A percentile compares a stretch with the other conserved stretches of the same genome.
These are phyloP conservation scores for Cheilosia impressa DNA, from an alignment of 2,888 invertebrate species.

Conservation along the genomic window DNA sequence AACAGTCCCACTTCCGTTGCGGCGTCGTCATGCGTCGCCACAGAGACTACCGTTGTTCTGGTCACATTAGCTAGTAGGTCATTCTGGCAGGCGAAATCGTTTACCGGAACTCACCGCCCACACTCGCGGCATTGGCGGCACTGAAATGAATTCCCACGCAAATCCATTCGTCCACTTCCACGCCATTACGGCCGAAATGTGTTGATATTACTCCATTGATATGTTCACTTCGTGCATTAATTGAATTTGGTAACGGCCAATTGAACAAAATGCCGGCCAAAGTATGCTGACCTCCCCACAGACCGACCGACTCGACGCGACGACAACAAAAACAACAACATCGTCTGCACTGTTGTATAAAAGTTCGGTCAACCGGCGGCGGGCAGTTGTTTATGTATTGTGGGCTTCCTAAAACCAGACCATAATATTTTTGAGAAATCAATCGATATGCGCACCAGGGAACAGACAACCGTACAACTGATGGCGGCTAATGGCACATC, in stretches of 20 bases:
- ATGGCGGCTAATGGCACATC: slow-evolving; percentile 56
- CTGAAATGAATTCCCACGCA: slow-evolving; percentile 8
- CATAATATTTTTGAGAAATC: slow-evolving; percentile 39
- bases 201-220: slow-evolving; percentile 33
- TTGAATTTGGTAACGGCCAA: slow-evolving; percentile 52
- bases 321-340: neutral
- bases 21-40: slow-evolving; percentile 45
- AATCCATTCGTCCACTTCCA: slow-evolving; percentile 20
- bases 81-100: slow-evolving; percentile 51
- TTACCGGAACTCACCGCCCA: slow-evolving; percentile 67
- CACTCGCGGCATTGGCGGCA: slow-evolving; percentile 24
- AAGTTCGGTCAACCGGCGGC: slow-evolving; percentile 34
- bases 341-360: neutral
- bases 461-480: slow-evolving; percentile 19
- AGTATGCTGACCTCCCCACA: slow-evolving; percentile 11
- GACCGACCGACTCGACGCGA: too few species aligned
- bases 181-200: slow-evolving; percentile 35
- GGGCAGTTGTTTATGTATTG: slow-evolving; percentile 47
- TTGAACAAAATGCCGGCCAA: slow-evolving; percentile 57
- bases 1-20: slow-evolving; percentile 41
- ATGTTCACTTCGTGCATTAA: slow-evolving; percentile 53
- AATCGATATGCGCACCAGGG: slow-evolving; percentile 33
- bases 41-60: slow-evolving; percentile 42
- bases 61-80: slow-evolving; percentile 57
- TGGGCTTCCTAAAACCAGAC: slow-evolving; percentile 44